These are phyloP conservation scores for Sebastes variabilis DNA, from an alignment of 2,797 vertebrate genomes.

Conservation along the genomic window DNA sequence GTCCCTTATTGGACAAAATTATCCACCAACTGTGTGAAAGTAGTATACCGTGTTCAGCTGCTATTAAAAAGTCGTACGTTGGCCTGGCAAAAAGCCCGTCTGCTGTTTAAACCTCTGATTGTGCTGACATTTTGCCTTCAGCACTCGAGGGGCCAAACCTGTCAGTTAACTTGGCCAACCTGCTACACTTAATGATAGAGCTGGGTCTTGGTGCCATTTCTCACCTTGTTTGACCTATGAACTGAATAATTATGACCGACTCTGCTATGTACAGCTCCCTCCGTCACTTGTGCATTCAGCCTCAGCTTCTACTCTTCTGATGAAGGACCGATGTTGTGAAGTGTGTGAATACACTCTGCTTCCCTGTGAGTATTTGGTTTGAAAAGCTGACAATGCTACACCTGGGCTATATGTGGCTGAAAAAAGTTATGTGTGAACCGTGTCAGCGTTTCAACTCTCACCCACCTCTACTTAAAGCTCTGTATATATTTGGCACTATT, in stretches of 20 bases:
- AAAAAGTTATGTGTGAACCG: background rate
- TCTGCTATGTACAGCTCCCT: background rate
- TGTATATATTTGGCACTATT: constrained; percentile 49
- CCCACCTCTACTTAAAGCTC: constrained; percentile 7
- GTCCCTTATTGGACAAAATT: too few species aligned
- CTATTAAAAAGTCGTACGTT: too few species aligned
- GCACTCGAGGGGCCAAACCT: too few species aligned
- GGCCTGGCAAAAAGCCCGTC: too few species aligned
- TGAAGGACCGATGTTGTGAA: constrained; percentile 17
- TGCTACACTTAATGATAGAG: too few species aligned
- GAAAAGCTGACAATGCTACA: background rate
- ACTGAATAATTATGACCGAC: background rate
- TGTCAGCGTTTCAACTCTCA: constrained; percentile 2
- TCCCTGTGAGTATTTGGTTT: background rate
- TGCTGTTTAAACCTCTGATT: too few species aligned
- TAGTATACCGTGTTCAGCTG: too few species aligned
- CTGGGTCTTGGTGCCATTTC: too few species aligned
- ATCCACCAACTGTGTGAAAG: too few species aligned
- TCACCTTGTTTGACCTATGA: too few species aligned
- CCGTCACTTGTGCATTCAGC: constrained; percentile 11
- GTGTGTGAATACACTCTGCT: background rate
- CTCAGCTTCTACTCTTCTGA: background rate
- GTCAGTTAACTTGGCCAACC: too few species aligned
- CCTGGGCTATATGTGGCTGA: background rate
- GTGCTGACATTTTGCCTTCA: too few species aligned